Conservation (phyloP, 1,140 invertebrate genomes). For the Hydropsyche tenuis region DNA sequence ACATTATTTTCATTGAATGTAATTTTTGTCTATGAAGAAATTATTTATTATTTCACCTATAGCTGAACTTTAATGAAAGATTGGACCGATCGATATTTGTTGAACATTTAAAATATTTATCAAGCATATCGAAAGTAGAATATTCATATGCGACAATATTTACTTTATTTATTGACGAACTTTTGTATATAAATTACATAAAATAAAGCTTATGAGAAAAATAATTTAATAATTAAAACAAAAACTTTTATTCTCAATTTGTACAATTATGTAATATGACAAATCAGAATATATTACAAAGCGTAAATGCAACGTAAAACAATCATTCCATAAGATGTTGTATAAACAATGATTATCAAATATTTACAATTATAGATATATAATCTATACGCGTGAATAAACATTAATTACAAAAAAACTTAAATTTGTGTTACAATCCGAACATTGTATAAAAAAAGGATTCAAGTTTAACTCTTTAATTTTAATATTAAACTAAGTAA, state of each 20-base stretch:
- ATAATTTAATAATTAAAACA: no score
- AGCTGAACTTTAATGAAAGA: neutral
- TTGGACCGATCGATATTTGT: conserved; percentile 11
- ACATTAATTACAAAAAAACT: neutral
- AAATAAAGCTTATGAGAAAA: no score
- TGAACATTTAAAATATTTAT: neutral
- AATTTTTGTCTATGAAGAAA: neutral
- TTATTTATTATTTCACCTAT: neutral
- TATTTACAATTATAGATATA: neutral
- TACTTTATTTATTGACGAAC: no score
- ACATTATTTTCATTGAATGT: neutral
- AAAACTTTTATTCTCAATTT: no score
- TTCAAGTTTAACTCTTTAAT: neutral
- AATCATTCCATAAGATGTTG: neutral
- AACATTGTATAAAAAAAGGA: neutral
- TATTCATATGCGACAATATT: no score
- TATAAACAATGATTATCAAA: neutral
- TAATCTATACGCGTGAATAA: neutral
- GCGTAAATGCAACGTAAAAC: no score
- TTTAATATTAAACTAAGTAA: neutral
- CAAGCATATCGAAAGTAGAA: no score
- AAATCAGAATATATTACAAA: no score
- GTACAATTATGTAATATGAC: no score
- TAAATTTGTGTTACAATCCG: neutral
- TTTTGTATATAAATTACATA: no score